Evolutionary conservation across 2,888 invertebrate genomes (phyloP).

Genomic region (Tridacna gigas): DNA sequence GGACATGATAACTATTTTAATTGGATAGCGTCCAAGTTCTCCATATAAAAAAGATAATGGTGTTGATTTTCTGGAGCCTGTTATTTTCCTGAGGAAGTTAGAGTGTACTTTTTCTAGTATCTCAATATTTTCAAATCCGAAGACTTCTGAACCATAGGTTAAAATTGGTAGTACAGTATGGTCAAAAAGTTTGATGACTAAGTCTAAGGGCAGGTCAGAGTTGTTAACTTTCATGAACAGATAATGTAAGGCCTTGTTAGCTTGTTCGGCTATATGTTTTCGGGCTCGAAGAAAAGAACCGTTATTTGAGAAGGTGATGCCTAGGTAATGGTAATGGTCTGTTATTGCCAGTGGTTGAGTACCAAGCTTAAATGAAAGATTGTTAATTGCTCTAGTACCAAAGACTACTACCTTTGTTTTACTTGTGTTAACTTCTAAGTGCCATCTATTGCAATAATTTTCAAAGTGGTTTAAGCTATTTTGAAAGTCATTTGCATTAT

Average conservation of each 20-base stretch:
- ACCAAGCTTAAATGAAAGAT: neutral
- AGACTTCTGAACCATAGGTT: neutral
- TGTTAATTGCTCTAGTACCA: no score
- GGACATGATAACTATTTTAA: no score
- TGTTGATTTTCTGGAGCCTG: conserved; percentile 13
- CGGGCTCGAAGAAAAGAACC: neutral
- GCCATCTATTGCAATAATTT: neutral
- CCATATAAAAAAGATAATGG: conserved; percentile 18
- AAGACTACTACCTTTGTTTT: no score
- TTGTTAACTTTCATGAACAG: no score
- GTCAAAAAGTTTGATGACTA: neutral
- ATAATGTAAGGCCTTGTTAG: neutral
- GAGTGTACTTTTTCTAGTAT: conserved; percentile 1
- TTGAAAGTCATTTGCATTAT: neutral
- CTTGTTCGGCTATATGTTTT: conserved; percentile 2
- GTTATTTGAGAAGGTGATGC: neutral
- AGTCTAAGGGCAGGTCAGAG: neutral
- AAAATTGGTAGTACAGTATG: neutral
- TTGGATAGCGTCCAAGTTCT: neutral
- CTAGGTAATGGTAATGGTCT: neutral
- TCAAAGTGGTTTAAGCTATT: neutral
- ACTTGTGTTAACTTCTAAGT: neutral
- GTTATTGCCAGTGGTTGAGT: neutral
- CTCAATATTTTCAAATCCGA: neutral
- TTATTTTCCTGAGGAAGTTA: conserved; percentile 9